Evolutionary conservation across 2,888 invertebrate genomes (phyloP), one percentile per base, ranked within the genome.

Genomic region (Lissocephala sabroskyi): DNA sequence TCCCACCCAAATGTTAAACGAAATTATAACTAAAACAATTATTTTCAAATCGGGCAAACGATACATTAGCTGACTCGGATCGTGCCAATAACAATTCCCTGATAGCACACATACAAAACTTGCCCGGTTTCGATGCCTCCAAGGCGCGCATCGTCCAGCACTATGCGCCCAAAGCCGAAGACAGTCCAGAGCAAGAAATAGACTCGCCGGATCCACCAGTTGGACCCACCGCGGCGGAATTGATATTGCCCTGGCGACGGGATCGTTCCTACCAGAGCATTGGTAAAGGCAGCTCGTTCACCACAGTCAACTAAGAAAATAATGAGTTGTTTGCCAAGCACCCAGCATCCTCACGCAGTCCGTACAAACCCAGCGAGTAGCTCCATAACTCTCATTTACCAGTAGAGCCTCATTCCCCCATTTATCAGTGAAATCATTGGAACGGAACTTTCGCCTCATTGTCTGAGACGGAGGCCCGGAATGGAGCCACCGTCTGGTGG

Each of bases 241-340:
- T 90, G 85, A 90, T 91, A 73, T 88, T 94, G 84, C 95, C 95
- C 81, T 95, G 95, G 95, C 90, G 93, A 85, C 88, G 90, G 84
- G 91, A 91, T 86, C 88, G 88, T 85, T 89, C 89, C 86, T 89
- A 88, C 86, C 89, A 88, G 84, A 89, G 89, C 85, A 88, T 89
- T 86, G 91, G 91, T 91, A 91, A 88, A 88, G 29, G 32, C 26
- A 67, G 57, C 30, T 32, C n/a, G n/a, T n/a, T n/a, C n/a, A n/a
- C n/a, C n/a, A n/a, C n/a, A n/a, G n/a, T n/a, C n/a, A n/a, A n/a
- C n/a, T n/a, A n/a, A n/a, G n/a, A n/a, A n/a, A n/a, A n/a, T n/a
- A n/a, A n/a, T n/a, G n/a, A n/a, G n/a, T n/a, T n/a, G n/a, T n/a
- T n/a, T n/a, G n/a, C n/a, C n/a, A n/a, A n/a, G n/a, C n/a, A n/a